Evolutionary conservation across 1,140 invertebrate species (phyloP), one percentile per base, ranked within the genome.

Genomic region (Caenorhabditis inopinata): DNA sequence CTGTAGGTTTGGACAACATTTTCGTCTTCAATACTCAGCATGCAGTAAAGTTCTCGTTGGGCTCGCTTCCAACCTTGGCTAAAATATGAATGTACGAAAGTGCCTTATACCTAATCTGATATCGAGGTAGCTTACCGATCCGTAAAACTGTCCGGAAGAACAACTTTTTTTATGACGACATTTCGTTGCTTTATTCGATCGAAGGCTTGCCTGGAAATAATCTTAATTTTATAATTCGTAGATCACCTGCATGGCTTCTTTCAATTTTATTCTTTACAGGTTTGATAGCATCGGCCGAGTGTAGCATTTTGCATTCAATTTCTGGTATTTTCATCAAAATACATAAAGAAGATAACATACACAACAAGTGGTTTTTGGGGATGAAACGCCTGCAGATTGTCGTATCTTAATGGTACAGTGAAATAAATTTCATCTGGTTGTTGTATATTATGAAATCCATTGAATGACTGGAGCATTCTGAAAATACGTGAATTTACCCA

Each of bases 141-240:
- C 21, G 18, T 1, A 42, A 68, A 68, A 21, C 32, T 42, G 23
- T 68, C 58, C 7, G 58, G 58, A 38, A 68, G 58, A 29, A 68
- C 58, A 0, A 68, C 58, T 42, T 68, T 68, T 18, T 68, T 68
- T 16, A 68, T 68, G 29, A 68, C 58, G 16, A 68, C 58, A 38
- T 14, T 11, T 68, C 58, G 25, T 38, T 21, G 12, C 0, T 3
- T 4, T 16, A 68, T 38, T 38, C n/a, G 32, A 42, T 68, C 58
- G 9, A 38, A 68, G 4, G 58, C 58, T 12, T 38, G 29, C 0
- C 58, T 68, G 58, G 6, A 68, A 68, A 16, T n/a, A n/a, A n/a
- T n/a, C n/a, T n/a, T n/a, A n/a, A n/a, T n/a, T n/a, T n/a, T n/a
- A n/a, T n/a, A n/a, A n/a, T n/a, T n/a, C n/a, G n/a, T n/a, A n/a